Conservation (phyloP, 2,888 invertebrate genomes). For the Digitonthophagus gazella region DNA sequence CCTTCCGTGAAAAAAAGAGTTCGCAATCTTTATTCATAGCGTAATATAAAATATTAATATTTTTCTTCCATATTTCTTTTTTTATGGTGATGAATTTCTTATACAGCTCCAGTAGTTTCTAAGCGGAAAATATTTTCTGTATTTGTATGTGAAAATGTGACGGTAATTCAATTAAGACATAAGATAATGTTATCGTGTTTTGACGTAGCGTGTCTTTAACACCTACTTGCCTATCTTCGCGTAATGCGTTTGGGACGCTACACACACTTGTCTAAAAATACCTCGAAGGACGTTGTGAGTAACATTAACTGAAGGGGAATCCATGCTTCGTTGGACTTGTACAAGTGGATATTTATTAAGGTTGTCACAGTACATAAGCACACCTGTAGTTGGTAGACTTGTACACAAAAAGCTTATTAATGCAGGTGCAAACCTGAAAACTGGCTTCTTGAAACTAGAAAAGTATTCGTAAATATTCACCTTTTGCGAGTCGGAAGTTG, state of each 20-base stretch:
- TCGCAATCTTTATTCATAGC: not conserved
- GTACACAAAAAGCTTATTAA: no score
- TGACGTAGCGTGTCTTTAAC: not conserved
- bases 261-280: not conserved
- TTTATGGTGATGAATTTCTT: no score
- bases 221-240: not conserved
- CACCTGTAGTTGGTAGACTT: no score
- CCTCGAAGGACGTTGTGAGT: not conserved
- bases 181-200: not conserved
- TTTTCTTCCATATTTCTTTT: not conserved
- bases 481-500: no score
- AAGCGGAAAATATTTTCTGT: no score
- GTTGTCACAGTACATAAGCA: not conserved
- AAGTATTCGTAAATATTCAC: no score
- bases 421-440: no score
- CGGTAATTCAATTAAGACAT: not conserved
- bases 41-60: not conserved
- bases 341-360: not conserved
- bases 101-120: no score
- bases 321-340: not conserved
- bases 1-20: not conserved
- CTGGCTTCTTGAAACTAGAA: no score
- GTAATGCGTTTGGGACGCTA: not conserved
- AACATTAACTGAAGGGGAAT: not conserved
- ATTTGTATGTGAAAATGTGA: no score